Evolutionary conservation across 2,113 vertebrate species (phyloP), one percentile per base, ranked within the genome.

Genomic region (Myotis yumanensis): DNA sequence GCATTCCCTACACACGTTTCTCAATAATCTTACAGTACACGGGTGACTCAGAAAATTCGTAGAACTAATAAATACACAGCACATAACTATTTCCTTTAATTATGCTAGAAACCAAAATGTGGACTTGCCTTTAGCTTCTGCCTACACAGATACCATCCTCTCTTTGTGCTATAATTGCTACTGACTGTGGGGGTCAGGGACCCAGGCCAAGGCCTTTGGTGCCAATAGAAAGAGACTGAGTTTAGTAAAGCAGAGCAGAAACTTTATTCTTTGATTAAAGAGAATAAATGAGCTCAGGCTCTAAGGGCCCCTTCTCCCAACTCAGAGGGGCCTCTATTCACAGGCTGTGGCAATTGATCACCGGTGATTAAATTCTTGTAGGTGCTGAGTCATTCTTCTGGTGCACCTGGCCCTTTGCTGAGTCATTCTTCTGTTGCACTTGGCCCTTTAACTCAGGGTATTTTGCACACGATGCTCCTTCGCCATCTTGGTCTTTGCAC

Each of bases 161-260:
- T 59, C 83, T 88, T 4, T 62, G 22, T 23, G 16, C 51, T 16
- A 0, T 16, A 28, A 11, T 16, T 81, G 52, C 57, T 59, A 81
- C n/a, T 3, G 1, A 28, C 35, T 9, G 17, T 30, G 14, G 4
- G 2, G 23, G 9, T 37, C 4, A 1, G 35, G 22, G 35, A 18
- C 54, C 23, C 54, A 81, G 30, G 17, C 37, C 79, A 59, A 40
- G 54, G 79, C 35, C 54, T 11, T 82, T 82, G 23, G 28, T 16
- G 35, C 37, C 80, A 11, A 20, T 4, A 43, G 54, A 17, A 79
- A 7, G 25, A 30, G 35, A 10, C 1, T 35, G 75, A 32, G 35
- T 30, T 62, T 9, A 23, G 35, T 30, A 30, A 14, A 82, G 37
- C 37, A 20, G 59, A 62, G 25, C 59, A 62, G 59, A 62, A 25